phyloP scores from a whole-genome alignment of 2,797 vertebrate species.

The Pseudochromis fuscus region DNA sequence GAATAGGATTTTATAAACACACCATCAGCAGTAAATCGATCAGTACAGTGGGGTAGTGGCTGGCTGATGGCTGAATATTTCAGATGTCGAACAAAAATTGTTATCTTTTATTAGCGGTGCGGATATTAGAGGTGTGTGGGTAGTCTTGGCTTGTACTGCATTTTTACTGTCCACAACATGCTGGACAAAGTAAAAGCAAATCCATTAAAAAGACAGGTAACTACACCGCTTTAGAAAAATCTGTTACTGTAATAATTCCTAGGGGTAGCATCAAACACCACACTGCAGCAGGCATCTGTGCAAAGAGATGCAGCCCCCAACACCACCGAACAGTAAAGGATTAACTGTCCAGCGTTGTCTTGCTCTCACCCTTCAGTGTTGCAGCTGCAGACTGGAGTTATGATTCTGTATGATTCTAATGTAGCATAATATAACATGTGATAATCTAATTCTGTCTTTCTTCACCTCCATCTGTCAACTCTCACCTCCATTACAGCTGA shows the following conservation, averaged over 20 bases:
- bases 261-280: too few relatives aligned
- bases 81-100: background rate
- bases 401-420: background rate
- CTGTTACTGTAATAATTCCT: too few relatives aligned
- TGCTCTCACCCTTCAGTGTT: background rate
- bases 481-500: background rate
- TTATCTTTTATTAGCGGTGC: background rate
- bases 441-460: background rate
- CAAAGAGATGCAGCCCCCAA: background rate
- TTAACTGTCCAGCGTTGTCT: background rate
- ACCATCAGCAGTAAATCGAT: constrained; percentile 2
- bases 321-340: background rate
- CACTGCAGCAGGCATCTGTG: background rate
- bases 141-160: background rate
- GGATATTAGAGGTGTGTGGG: background rate
- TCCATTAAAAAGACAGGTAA: background rate
- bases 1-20: constrained; percentile 11
- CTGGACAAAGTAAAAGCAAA: background rate
- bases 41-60: background rate
- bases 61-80: background rate
- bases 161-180: background rate
- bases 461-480: background rate
- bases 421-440: background rate
- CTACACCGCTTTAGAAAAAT: too few relatives aligned
- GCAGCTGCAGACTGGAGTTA: background rate